A percentile compares a stretch with the other conserved stretches of the same genome.
Evolutionary conservation across 2,888 invertebrate species (phyloP).

Genomic region (Melipona bicolor): DNA sequence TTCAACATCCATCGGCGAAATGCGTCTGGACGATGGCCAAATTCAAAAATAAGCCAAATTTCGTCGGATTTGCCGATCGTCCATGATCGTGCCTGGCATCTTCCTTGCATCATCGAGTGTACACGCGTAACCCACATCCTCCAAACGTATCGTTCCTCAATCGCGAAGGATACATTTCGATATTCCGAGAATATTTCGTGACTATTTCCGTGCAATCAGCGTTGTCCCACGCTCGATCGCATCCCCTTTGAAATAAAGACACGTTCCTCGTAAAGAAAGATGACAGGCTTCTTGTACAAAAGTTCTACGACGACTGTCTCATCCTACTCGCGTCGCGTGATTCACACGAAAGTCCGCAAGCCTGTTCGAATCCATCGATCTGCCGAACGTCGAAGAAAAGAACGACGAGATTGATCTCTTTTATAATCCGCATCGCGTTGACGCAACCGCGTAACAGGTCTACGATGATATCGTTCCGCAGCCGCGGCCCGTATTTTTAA

Average conservation of each 20-base stretch:
- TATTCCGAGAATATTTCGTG: conserved; percentile 54
- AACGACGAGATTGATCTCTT: neutral
- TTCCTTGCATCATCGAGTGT: neutral
- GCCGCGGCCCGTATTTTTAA: conserved; percentile 54
- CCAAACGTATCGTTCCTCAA: too few relatives aligned
- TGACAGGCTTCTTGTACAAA: conserved; percentile 34
- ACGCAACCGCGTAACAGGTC: conserved; percentile 39
- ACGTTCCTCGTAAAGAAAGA: neutral
- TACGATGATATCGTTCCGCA: conserved; percentile 22
- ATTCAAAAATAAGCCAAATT: conserved; percentile 70
- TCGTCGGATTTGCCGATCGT: conserved; percentile 62
- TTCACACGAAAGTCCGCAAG: conserved; percentile 28
- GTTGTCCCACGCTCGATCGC: conserved; percentile 22
- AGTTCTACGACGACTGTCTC: neutral
- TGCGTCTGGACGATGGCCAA: conserved; percentile 70
- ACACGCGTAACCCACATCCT: neutral
- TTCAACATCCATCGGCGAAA: conserved; percentile 52
- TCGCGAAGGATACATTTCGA: too few relatives aligned
- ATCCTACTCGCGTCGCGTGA: conserved; percentile 27
- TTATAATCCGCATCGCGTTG: conserved; percentile 6
- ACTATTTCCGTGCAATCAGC: conserved; percentile 53
- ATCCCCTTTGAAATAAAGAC: conserved; percentile 16
- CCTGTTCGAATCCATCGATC: neutral
- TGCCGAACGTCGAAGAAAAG: too few relatives aligned
- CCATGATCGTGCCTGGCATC: conserved; percentile 33